Evolutionary conservation across 2,113 vertebrate species (phyloP).

Genomic region (Mellivora capensis): DNA sequence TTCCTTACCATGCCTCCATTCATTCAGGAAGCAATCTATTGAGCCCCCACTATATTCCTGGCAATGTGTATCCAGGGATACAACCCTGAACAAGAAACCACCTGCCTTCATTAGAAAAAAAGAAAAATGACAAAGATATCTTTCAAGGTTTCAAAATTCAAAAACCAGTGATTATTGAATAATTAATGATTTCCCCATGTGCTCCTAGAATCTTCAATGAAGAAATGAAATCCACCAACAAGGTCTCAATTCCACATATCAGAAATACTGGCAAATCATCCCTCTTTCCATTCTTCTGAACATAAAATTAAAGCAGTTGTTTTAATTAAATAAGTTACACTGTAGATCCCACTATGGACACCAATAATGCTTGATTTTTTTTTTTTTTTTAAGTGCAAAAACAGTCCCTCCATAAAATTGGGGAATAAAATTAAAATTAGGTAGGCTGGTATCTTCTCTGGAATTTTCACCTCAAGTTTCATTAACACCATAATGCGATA

Average conservation of each 20-base stretch:
- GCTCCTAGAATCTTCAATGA: not conserved
- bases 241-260: not conserved
- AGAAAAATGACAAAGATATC: not conserved
- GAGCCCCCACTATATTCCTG: not conserved
- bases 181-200: not conserved
- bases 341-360: not conserved
- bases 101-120: not conserved
- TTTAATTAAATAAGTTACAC: not conserved
- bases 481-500: not conserved
- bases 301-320: not conserved
- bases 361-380: not conserved
- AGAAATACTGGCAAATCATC: not conserved
- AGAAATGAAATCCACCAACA: not conserved
- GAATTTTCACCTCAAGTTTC: constrained; percentile 39
- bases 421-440: not conserved
- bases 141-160: constrained; percentile 6
- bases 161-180: not conserved
- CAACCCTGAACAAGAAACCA: not conserved
- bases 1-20: not conserved
- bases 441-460: not conserved
- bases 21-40: not conserved
- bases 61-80: not conserved
- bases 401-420: not conserved
- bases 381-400: not conserved
- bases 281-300: not conserved